phyloP scores from a whole-genome alignment of 2,797 vertebrate genomes.

The Pelobates cultripes region DNA sequence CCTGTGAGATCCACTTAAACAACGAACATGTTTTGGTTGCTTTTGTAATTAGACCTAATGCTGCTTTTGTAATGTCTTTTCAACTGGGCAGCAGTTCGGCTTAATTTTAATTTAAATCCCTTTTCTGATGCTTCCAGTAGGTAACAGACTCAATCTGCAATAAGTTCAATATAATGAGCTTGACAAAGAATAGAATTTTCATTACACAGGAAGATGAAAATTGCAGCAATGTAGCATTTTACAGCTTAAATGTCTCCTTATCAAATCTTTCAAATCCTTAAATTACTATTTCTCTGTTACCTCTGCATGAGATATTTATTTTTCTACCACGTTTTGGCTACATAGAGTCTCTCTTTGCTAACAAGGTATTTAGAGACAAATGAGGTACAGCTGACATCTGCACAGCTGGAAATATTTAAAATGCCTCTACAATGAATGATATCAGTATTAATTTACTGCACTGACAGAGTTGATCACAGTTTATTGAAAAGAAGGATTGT shows the following conservation, averaged over 20 bases:
- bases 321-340: constrained; percentile 43
- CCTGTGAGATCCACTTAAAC: constrained; percentile 12
- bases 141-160: constrained; percentile 42
- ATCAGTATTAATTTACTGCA: constrained; percentile 21
- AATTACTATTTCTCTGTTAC: constrained; percentile 56
- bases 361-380: constrained; percentile 52
- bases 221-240: constrained; percentile 41
- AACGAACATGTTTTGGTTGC: neutral
- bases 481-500: constrained; percentile 24
- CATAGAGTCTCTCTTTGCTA: constrained; percentile 43
- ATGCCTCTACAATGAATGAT: constrained; percentile 35
- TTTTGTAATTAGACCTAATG: constrained; percentile 28
- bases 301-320: constrained; percentile 54
- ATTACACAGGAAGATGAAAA: constrained; percentile 52
- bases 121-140: constrained; percentile 20
- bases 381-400: constrained; percentile 50
- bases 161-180: constrained; percentile 46
- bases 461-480: neutral
- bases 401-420: constrained; percentile 37
- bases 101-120: constrained; percentile 53
- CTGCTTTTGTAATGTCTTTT: constrained; percentile 50
- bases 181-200: constrained; percentile 54
- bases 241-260: constrained; percentile 50
- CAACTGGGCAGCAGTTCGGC: constrained; percentile 34
- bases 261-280: constrained; percentile 59